Evolutionary conservation across 37 sponge, comb jelly and placozoan species (phyloP), one percentile per base, ranked within the genome.

Genomic region (Spongilla lacustris): DNA sequence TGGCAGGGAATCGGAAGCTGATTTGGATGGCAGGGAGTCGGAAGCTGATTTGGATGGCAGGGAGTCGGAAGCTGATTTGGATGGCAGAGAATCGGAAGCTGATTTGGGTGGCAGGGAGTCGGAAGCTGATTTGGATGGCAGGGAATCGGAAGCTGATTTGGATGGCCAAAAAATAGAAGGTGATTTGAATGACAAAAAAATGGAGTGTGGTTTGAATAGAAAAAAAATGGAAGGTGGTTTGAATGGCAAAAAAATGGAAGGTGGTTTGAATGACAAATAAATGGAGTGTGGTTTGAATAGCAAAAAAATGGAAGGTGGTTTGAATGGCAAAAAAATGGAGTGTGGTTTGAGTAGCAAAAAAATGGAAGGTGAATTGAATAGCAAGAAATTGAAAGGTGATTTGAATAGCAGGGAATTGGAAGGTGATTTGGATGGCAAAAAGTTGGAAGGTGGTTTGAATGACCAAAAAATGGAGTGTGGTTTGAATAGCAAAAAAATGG

Each of bases 21-120:
- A 58, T 58, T 58, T 58, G 58, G 58, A 58, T 58, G 58, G 58
- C 58, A 58, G 58, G 58, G 58, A 58, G 21, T 58, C 58, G 58
- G 58, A 58, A 58, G 58, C 58, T 58, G 58, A 58, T 58, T 58
- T 58, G 58, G 58, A 58, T 58, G 58, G 58, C 58, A 58, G 58
- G 58, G 58, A 58, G 21, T 58, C 58, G 58, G 58, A 58, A 58
- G 58, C 58, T 58, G 21, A 58, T 58, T 58, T 58, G 58, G 58
- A 58, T 58, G 58, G 58, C 58, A 58, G 58, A 17, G 58, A 58
- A 14, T 58, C 21, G 58, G 58, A 58, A 58, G 58, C 58, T 58
- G 58, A 58, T 58, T 58, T 58, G 58, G 58, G 11, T 58, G 58
- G n/a, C n/a, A n/a, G n/a, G n/a, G n/a, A n/a, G n/a, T n/a, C n/a